These are phyloP conservation scores for Diarsia brunnea DNA, from an alignment of 2,888 invertebrate genomes.

Conservation along the genomic window DNA sequence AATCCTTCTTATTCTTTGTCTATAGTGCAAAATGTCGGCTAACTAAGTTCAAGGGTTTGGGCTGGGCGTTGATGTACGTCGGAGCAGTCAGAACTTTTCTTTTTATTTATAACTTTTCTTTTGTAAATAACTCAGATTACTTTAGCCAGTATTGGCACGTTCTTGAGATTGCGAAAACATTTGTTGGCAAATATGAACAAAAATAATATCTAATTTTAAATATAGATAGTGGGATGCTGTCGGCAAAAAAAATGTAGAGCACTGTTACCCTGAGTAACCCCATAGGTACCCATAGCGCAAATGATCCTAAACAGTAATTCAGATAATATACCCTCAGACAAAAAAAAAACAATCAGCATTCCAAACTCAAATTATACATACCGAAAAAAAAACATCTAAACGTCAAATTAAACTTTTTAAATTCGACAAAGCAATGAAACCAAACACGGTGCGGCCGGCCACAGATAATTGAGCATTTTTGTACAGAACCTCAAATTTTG, in stretches of 20 bases:
- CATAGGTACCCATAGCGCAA: conserved; percentile 9
- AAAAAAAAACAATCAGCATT: conserved; percentile 40
- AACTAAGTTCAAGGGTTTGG: too few relatives aligned
- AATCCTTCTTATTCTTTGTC: too few relatives aligned
- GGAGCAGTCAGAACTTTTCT: too few relatives aligned
- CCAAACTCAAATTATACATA: conserved; percentile 31
- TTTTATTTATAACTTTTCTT: too few relatives aligned
- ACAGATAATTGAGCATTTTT: conserved; percentile 68
- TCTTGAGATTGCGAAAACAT: background rate
- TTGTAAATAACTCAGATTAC: too few relatives aligned
- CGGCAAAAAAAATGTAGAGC: conserved; percentile 11
- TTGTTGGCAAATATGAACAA: background rate
- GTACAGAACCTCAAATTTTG: conserved; percentile 58
- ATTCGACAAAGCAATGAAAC: conserved; percentile 63
- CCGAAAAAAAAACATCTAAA: conserved; percentile 29
- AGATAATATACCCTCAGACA: conserved; percentile 9
- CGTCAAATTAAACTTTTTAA: conserved; percentile 61
- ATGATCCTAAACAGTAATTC: conserved; percentile 14
- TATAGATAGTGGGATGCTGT: background rate
- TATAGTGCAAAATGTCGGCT: too few relatives aligned
- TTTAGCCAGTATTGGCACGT: too few relatives aligned
- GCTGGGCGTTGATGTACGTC: too few relatives aligned
- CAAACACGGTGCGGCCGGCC: conserved; percentile 64
- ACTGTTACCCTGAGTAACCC: conserved; percentile 11
- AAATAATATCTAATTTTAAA: too few relatives aligned